These are phyloP conservation scores for Sphaerophoria rueppellii DNA, from an alignment of 2,888 invertebrate genomes.

Conservation along the genomic window DNA sequence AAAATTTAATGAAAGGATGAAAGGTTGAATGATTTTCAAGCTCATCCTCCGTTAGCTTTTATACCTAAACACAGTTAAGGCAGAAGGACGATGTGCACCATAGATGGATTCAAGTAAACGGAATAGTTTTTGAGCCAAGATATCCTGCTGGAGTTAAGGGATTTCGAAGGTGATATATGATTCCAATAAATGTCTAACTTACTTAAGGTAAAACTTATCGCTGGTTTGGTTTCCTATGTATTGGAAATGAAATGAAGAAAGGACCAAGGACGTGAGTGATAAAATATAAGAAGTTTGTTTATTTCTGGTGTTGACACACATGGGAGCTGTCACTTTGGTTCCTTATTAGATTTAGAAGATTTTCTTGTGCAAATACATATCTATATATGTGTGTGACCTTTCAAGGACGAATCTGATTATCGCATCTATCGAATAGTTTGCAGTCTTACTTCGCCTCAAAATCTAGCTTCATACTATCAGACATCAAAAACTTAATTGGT, in stretches of 20 bases:
- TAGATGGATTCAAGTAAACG: no score
- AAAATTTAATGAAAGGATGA: constrained; percentile 47
- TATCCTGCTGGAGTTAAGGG: constrained; percentile 28
- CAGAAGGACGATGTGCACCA: no score
- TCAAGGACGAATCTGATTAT: no score
- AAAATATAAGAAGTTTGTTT: constrained; percentile 11
- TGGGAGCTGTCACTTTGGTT: constrained; percentile 23
- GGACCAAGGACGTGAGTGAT: constrained; percentile 1
- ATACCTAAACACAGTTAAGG: no score
- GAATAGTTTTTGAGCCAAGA: no score
- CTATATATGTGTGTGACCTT: background rate
- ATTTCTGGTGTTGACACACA: constrained; percentile 14
- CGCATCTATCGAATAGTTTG: no score
- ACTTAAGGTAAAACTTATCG: constrained; percentile 35
- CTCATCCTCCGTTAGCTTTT: background rate
- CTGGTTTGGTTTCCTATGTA: background rate
- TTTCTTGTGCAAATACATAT: background rate
- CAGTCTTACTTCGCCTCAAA: background rate
- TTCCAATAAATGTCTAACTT: constrained; percentile 50
- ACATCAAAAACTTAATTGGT: constrained; percentile 13
- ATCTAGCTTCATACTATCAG: background rate
- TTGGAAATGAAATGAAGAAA: constrained; percentile 9
- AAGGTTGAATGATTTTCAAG: constrained; percentile 44
- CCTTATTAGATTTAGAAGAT: constrained; percentile 25
- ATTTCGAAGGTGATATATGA: constrained; percentile 36